These are phyloP conservation scores for Verasper variegatus DNA, from an alignment of 2,113 vertebrate genomes.

Conservation along the genomic window DNA sequence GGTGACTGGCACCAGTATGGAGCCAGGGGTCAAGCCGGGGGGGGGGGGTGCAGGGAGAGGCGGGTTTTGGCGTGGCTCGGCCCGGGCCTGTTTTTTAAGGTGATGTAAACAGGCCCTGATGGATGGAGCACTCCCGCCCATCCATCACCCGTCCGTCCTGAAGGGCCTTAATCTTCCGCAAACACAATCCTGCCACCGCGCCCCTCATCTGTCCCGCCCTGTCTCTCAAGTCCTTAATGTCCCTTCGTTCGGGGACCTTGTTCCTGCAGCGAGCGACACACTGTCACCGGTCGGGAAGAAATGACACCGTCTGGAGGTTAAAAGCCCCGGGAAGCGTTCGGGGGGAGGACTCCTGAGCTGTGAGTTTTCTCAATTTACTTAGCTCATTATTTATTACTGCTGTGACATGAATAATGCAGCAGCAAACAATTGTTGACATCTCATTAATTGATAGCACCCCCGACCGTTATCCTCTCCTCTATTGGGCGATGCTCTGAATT, in stretches of 20 bases:
- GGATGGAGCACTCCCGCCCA: conserved; percentile 63
- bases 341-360: conserved; percentile 23
- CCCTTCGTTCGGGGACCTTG: conserved; percentile 61
- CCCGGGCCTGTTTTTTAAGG: conserved; percentile 66
- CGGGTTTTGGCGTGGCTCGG: conserved; percentile 19
- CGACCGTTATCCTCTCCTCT: conserved; percentile 21
- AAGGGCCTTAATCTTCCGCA: conserved; percentile 78
- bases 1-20: conserved; percentile 27
- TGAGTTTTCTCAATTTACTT: conserved; percentile 38
- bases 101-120: conserved; percentile 79
- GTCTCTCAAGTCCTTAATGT: conserved; percentile 68
- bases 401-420: conserved; percentile 62
- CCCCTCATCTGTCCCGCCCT: conserved; percentile 56
- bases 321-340: conserved; percentile 17
- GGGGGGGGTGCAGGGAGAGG: conserved; percentile 27
- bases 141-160: conserved; percentile 55
- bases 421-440: conserved; percentile 66
- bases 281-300: conserved; percentile 35
- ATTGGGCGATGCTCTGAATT: not conserved
- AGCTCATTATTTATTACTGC: conserved; percentile 58
- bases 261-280: conserved; percentile 34
- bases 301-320: conserved; percentile 62
- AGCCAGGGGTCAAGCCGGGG: not conserved
- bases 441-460: conserved; percentile 71
- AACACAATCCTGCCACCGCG: conserved; percentile 70